Conservation (phyloP, 2,888 invertebrate species). For the Troglohyphantes excavatus region DNA sequence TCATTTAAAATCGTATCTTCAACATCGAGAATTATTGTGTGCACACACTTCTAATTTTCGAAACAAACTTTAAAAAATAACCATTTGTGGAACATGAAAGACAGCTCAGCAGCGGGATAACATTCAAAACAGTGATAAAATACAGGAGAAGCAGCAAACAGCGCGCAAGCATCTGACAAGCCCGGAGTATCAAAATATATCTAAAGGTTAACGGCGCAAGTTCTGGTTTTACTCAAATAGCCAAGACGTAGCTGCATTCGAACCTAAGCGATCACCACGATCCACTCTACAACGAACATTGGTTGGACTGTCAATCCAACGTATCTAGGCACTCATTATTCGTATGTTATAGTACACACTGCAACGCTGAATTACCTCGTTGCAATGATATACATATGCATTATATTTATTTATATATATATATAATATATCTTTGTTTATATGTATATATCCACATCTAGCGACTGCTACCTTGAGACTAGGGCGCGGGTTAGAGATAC, state of each 20-base stretch:
- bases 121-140: not conserved
- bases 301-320: conserved; percentile 54
- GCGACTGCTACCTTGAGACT: conserved; percentile 62
- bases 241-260: conserved; percentile 28
- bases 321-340: conserved; percentile 71
- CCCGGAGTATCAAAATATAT: conserved; percentile 50
- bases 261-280: conserved; percentile 31
- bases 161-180: not conserved
- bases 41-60: too few relatives aligned
- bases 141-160: not conserved
- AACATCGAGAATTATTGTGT: too few relatives aligned
- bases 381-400: conserved; percentile 7
- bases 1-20: too few relatives aligned
- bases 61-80: not conserved
- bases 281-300: conserved; percentile 39
- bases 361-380: not conserved
- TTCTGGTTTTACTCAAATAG: conserved; percentile 67
- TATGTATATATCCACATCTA: conserved; percentile 69
- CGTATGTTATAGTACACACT: conserved; percentile 11
- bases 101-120: not conserved
- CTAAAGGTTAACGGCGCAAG: conserved; percentile 49
- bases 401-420: conserved; percentile 38
- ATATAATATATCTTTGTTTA: conserved; percentile 36
- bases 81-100: not conserved
- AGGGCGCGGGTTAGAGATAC: conserved; percentile 66